These are phyloP conservation scores for Peromyscus melanophrys DNA, from an alignment of 2,797 vertebrate species.

Conservation along the genomic window DNA sequence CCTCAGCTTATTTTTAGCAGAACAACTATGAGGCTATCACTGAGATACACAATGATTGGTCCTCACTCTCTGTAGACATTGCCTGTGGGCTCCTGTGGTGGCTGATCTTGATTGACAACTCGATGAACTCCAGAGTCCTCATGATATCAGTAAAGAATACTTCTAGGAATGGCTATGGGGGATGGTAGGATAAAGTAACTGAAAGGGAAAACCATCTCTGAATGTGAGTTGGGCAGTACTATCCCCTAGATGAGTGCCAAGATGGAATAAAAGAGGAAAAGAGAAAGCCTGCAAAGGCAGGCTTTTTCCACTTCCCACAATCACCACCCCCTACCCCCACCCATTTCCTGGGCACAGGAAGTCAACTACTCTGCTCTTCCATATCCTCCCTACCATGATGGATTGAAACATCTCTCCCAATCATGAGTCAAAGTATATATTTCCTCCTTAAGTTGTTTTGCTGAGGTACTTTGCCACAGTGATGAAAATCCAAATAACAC, in stretches of 20 bases:
- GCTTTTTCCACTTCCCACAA: not conserved
- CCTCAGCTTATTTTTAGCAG: not conserved
- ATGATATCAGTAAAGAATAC: not conserved
- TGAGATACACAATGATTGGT: not conserved
- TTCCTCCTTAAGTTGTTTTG: not conserved
- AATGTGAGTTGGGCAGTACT: not conserved
- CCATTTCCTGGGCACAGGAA: too few relatives aligned
- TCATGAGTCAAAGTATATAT: not conserved
- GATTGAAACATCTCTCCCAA: not conserved
- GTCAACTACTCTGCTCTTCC: not conserved
- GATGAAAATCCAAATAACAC: not conserved
- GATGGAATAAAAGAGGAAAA: not conserved
- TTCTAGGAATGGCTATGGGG: not conserved
- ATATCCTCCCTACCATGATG: not conserved
- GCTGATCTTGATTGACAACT: not conserved
- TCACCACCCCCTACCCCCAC: too few relatives aligned
- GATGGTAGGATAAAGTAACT: not conserved
- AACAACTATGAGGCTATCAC: not conserved
- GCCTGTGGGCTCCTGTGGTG: not conserved
- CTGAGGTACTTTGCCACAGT: not conserved
- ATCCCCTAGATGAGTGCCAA: not conserved
- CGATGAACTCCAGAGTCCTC: not conserved
- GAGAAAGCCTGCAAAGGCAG: not conserved
- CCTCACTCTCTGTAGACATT: not conserved
- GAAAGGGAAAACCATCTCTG: not conserved